Percentiles rank a stretch among this genome's conserved stretches.
Conservation (phyloP, 2,888 invertebrate species). For the Eutolmus rufibarbis region DNA sequence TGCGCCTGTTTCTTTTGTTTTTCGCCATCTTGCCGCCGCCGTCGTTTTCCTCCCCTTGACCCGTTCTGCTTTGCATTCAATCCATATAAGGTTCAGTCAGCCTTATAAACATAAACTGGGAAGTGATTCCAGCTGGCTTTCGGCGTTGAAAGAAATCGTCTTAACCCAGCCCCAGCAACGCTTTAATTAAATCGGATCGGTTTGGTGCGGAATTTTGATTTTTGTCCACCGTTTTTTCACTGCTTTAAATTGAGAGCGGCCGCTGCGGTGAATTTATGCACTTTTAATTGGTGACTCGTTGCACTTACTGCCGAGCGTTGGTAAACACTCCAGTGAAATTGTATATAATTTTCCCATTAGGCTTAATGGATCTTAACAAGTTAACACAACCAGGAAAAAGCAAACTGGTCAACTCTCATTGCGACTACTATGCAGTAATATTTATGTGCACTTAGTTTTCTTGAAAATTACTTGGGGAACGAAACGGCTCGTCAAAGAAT, state of each 20-base stretch:
- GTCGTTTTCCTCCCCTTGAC: not conserved
- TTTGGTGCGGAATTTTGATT: constrained; percentile 2
- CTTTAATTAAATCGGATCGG: not conserved
- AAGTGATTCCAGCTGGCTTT: not conserved
- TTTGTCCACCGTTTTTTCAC: not conserved
- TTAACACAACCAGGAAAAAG: not conserved
- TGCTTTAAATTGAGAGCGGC: not conserved
- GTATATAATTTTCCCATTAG: constrained; percentile 32
- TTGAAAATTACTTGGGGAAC: not conserved
- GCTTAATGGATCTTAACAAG: constrained; percentile 6
- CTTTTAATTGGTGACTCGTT: constrained; percentile 8
- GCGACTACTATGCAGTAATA: not conserved
- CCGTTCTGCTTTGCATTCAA: not conserved
- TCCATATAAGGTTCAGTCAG: not conserved
- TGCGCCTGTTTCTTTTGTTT: not conserved
- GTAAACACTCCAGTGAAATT: constrained; percentile 9
- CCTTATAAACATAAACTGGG: not conserved
- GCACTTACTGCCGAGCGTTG: not conserved
- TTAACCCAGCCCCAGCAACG: not conserved
- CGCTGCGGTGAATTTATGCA: not conserved
- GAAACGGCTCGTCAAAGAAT: not conserved
- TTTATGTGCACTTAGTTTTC: not conserved
- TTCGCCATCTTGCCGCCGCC: not conserved
- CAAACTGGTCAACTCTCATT: not conserved
- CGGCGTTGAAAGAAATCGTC: not conserved